phyloP scores from a whole-genome alignment of 1,140 invertebrate genomes.

The Aphis gossypii region DNA sequence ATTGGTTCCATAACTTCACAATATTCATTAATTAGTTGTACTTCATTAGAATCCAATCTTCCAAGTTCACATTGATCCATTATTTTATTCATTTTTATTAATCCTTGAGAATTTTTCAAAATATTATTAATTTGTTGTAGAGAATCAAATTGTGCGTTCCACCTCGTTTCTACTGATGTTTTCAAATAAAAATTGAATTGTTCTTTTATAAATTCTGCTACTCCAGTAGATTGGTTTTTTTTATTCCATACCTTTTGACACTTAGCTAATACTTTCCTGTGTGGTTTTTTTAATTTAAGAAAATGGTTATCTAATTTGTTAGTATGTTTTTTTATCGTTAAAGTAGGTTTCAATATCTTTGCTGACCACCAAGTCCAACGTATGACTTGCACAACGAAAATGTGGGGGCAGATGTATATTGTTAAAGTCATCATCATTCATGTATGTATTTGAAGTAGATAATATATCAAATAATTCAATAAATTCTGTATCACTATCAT shows the following conservation, averaged over 20 bases:
- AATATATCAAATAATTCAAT: not conserved
- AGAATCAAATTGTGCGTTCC: not conserved
- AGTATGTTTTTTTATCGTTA: not conserved
- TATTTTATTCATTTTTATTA: not conserved
- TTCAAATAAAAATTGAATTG: constrained; percentile 1
- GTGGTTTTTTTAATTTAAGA: not conserved
- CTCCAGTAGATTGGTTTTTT: not conserved
- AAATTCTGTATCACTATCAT: not conserved
- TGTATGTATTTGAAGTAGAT: not conserved
- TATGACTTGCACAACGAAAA: no score
- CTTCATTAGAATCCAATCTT: not conserved
- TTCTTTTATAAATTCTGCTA: not conserved
- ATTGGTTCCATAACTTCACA: not conserved
- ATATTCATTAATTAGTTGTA: no score
- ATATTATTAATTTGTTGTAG: not conserved
- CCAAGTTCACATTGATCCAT: not conserved
- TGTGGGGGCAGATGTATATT: not conserved
- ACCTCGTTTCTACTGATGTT: not conserved
- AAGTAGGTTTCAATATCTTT: not conserved
- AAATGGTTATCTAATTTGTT: not conserved
- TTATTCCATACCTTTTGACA: not conserved
- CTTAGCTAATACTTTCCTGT: not conserved
- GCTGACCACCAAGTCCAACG: not conserved
- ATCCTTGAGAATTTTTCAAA: not conserved
- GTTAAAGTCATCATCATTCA: not conserved